Evolutionary conservation across 1,140 invertebrate species (phyloP), one percentile per base, ranked within the genome.

Genomic region (Ruditapes philippinarum): DNA sequence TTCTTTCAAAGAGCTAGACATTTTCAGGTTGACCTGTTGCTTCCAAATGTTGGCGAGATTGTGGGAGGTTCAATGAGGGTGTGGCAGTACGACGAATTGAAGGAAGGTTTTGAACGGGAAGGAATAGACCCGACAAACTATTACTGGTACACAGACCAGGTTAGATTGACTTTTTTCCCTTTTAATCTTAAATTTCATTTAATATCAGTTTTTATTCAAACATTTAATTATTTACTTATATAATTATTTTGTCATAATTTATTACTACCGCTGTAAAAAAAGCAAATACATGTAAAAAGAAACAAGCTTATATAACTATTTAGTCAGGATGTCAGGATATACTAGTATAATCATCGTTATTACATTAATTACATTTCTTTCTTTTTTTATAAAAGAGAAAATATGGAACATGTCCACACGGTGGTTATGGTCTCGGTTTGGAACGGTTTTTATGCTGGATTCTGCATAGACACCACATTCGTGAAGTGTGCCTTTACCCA

Each of bases 51-150:
- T 31, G 99, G 99, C 0, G 99, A 99, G 96, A 99, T 99, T 94
- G 97, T 99, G 65, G 99, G 99, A 25, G 99, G 99, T 0, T 99
- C 99, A 0, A 99, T 99, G 99, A 99, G 99, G 98, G 99, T 98
- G 88, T 98, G 97, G 97, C 97, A 99, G 92, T 96, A 97, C 82
- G 97, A 99, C 14, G 98, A 99, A 95, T 95, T 99, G 22, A 90
- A 99, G 68, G 97, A 97, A 93, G 99, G 97, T 0, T 99, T 99
- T 95, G 97, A 98, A 91, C 96, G 97, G 36, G 98, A 98, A 93
- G 97, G 97, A n/a, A 99, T 99, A 92, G 98, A 99, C 96, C 97
- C 99, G 0, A 97, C 97, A 19, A 98, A 98, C 0, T 99, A 99
- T 96, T 99, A 99, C 96, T 99, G 99, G 99, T 99, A 99, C 96